Conservation (phyloP, 2,888 invertebrate species). For the Dryadula phaetusa region DNA sequence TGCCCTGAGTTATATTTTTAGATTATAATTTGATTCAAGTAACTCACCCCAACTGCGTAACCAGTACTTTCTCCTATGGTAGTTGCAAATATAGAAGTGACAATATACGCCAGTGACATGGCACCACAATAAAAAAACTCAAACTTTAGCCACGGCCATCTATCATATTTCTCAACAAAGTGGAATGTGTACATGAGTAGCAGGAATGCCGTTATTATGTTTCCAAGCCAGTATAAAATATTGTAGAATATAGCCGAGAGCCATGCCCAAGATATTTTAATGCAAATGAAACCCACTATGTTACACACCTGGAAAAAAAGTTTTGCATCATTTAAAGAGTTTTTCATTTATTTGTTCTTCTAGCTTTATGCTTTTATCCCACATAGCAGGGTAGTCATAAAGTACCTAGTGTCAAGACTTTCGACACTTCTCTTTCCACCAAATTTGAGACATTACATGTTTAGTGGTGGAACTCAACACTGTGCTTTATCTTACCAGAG, state of each 20-base stretch:
- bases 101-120: slow-evolving; percentile 89
- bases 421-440: too few species aligned
- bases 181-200: slow-evolving; percentile 92
- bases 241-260: slow-evolving; percentile 90
- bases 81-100: slow-evolving; percentile 89
- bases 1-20: too few species aligned
- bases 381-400: too few species aligned
- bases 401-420: too few species aligned
- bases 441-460: too few species aligned
- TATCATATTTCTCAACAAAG: slow-evolving; percentile 91
- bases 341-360: too few species aligned
- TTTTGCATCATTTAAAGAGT: too few species aligned
- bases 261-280: slow-evolving; percentile 86
- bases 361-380: too few species aligned
- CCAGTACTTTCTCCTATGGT: slow-evolving; percentile 84
- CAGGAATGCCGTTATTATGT: slow-evolving; percentile 90
- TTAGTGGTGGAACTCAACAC: too few species aligned
- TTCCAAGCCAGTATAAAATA: slow-evolving; percentile 91
- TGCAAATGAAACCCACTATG: slow-evolving; percentile 92
- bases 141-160: slow-evolving; percentile 92
- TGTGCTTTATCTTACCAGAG: too few species aligned
- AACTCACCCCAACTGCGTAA: slow-evolving; percentile 90
- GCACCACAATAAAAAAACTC: slow-evolving; percentile 89
- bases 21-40: too few species aligned
- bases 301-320: slow-evolving; percentile 84